A percentile compares a stretch with the other conserved stretches of the same genome.
Evolutionary conservation across 1,140 invertebrate genomes (phyloP).

Genomic region (Caenorhabditis tropicalis): DNA sequence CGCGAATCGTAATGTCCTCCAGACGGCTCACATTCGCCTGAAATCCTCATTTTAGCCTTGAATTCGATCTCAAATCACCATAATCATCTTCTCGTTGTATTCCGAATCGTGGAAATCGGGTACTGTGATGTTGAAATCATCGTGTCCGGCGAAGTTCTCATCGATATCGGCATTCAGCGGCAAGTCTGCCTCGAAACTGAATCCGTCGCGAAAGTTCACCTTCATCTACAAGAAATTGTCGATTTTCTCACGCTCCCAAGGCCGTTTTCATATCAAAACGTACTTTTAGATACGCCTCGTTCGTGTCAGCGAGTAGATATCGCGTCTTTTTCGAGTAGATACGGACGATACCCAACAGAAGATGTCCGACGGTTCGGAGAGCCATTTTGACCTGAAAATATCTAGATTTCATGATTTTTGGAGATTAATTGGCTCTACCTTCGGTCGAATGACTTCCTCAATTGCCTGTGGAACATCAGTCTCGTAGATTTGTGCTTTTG

Average conservation of each 20-base stretch:
- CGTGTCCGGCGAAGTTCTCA: not conserved
- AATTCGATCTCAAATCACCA: not conserved
- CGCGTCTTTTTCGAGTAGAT: constrained; percentile 99
- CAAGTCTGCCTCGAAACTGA: not conserved
- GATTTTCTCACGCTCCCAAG: constrained; percentile 91
- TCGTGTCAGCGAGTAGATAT: constrained; percentile 96
- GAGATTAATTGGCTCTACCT: constrained; percentile 75
- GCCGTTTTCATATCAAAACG: constrained; percentile 87
- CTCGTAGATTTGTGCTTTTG: constrained; percentile 99
- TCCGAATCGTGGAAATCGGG: constrained; percentile 85
- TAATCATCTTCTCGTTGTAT: not conserved
- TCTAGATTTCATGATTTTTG: not conserved
- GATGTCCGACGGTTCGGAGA: constrained; percentile 93
- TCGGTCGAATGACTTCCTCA: constrained; percentile 96
- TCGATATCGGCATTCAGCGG: constrained; percentile 9
- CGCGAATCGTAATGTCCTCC: constrained; percentile 98
- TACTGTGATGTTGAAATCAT: constrained; percentile 91
- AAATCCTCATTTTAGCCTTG: not conserved
- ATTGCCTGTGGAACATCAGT: constrained; percentile 99
- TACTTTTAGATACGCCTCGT: constrained; percentile 96
- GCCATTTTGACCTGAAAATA: constrained; percentile 89
- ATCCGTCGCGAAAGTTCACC: constrained; percentile 3
- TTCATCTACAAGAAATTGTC: constrained; percentile 74
- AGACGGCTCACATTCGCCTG: constrained; percentile 82
- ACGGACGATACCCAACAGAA: constrained; percentile 93